Evolutionary conservation across 2,888 invertebrate genomes (phyloP), one percentile per base, ranked within the genome.

Genomic region (Lutraria lutraria): DNA sequence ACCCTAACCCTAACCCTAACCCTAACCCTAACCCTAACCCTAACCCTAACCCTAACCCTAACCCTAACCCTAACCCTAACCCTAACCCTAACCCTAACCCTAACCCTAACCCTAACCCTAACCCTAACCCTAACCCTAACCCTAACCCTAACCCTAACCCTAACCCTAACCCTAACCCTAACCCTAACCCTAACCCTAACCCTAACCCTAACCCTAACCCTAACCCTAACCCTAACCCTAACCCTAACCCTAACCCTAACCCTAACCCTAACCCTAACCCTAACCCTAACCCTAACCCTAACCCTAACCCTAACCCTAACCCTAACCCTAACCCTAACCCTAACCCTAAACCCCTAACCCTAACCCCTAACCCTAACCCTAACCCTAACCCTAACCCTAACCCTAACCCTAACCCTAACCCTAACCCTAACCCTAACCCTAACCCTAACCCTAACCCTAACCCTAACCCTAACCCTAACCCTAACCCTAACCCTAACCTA

Each of bases 251-350:
- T 84, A 89, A 91, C 56, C 88, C 92, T 88, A 92, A 87, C 92
- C 93, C 83, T 83, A 92, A 87, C 92, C 91, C 93, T 92, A 89
- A 92, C 92, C 91, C 93, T 92, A 88, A 90, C 92, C 90, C 93
- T 92, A 88, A 90, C 92, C 89, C 90, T 90, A 91, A 84, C 83
- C 91, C 88, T 91, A 88, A 63, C 88, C 88, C 88, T 83, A 83
- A 88, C 82, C 88, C 88, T 86, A 86, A 90, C 90, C 93, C 93
- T 90, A 92, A 92, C 90, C 93, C 89, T 87, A 88, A 88, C 88
- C 90, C 90, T 89, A 90, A 91, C 88, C 90, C 90, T 87, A 86
- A 92, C 83, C 90, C 89, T 87, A 89, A 90, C 88, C 90, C 90
- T 85, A 88, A 89, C 88, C 90, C 83, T 88, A 92, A 84, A 54